These are phyloP conservation scores for Palloptera scutellata DNA, from an alignment of 2,888 invertebrate species.

Conservation along the genomic window DNA sequence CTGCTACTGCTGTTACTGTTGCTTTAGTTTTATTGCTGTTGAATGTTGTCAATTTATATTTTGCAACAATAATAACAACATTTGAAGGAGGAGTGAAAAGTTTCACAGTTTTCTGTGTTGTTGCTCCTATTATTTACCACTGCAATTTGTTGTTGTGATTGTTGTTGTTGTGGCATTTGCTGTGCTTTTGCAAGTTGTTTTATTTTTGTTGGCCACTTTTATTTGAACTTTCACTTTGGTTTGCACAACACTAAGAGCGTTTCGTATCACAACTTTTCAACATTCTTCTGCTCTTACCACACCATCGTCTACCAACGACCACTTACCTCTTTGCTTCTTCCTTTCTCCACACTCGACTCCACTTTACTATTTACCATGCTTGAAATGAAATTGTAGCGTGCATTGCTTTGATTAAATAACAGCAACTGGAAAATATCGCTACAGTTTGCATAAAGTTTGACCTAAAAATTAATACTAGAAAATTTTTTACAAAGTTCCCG, in stretches of 20 bases:
- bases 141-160: background rate
- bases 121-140: background rate
- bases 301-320: too few relatives aligned
- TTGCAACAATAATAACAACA: too few relatives aligned
- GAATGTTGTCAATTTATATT: too few relatives aligned
- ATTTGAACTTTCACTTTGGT: background rate
- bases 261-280: too few relatives aligned
- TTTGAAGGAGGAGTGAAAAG: too few relatives aligned
- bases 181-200: background rate
- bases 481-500: background rate
- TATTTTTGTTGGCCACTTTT: background rate
- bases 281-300: too few relatives aligned
- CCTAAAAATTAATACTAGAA: background rate
- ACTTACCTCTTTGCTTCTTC: background rate
- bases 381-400: background rate
- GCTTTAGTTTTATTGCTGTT: too few relatives aligned
- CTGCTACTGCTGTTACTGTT: background rate
- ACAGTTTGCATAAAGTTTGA: constrained; percentile 1
- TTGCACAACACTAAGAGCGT: too few relatives aligned
- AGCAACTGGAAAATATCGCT: background rate
- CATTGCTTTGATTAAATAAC: background rate
- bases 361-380: background rate
- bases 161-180: background rate
- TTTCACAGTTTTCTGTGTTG: background rate
- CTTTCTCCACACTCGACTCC: background rate